Conservation (phyloP, 2,797 vertebrate genomes). For the Nyctibius grandis region DNA sequence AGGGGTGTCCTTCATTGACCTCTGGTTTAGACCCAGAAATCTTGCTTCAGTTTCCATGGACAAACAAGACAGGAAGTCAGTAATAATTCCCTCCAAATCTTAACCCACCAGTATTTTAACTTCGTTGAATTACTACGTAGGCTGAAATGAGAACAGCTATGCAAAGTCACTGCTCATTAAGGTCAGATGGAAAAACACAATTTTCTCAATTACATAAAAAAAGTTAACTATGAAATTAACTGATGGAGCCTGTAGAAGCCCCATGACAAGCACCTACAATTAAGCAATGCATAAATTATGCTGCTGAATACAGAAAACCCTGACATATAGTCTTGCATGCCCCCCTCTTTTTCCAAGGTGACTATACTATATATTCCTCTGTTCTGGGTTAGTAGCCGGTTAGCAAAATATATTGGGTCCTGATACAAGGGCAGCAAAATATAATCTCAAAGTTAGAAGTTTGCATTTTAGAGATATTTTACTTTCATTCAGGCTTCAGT, state of each 20-base stretch:
- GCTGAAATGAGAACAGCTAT: not conserved
- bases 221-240: not conserved
- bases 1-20: not conserved
- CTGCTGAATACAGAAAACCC: not conserved
- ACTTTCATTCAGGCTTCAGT: not conserved
- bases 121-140: not conserved
- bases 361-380: not conserved
- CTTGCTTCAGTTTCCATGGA: not conserved
- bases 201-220: not conserved
- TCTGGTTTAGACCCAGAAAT: not conserved
- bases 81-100: not conserved
- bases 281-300: not conserved
- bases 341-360: not conserved
- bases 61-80: not conserved
- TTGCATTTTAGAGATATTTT: not conserved
- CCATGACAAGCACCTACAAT: not conserved
- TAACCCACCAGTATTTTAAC: not conserved
- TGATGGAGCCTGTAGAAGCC: not conserved
- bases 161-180: not conserved
- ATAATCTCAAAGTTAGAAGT: not conserved
- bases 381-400: not conserved
- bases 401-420: not conserved
- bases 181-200: not conserved
- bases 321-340: not conserved
- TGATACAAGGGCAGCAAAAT: not conserved